Evolutionary conservation across 2,888 invertebrate species (phyloP).

Genomic region (Drosophila infuscata): DNA sequence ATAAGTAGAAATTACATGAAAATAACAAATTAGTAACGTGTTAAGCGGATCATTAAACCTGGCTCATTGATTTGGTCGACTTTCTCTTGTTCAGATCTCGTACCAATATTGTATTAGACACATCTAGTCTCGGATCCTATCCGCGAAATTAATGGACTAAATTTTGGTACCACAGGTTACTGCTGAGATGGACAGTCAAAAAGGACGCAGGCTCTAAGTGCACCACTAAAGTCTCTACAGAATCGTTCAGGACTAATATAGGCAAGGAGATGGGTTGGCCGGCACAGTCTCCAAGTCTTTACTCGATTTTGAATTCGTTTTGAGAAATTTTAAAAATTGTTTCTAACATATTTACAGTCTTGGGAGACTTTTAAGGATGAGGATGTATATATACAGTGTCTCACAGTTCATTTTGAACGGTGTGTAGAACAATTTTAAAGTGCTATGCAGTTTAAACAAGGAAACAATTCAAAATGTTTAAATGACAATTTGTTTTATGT

Average conservation of each 20-base stretch:
- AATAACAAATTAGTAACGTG: too few relatives aligned
- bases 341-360: background rate
- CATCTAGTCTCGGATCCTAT: background rate
- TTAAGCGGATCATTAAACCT: background rate
- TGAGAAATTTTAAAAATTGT: background rate
- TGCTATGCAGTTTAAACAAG: too few relatives aligned
- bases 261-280: background rate
- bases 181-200: background rate
- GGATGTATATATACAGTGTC: background rate
- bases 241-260: background rate
- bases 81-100: background rate
- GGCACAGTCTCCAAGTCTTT: background rate
- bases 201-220: background rate
- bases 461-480: too few relatives aligned
- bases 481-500: too few relatives aligned
- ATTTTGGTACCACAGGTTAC: too few relatives aligned
- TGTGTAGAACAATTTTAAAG: too few relatives aligned
- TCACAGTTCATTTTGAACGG: too few relatives aligned
- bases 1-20: too few relatives aligned
- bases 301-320: background rate
- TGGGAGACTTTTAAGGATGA: background rate
- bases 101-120: background rate
- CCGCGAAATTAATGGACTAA: background rate
- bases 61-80: background rate
- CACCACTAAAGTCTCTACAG: background rate